These are phyloP conservation scores for Listronotus oregonensis DNA, from an alignment of 1,140 invertebrate species.

Conservation along the genomic window DNA sequence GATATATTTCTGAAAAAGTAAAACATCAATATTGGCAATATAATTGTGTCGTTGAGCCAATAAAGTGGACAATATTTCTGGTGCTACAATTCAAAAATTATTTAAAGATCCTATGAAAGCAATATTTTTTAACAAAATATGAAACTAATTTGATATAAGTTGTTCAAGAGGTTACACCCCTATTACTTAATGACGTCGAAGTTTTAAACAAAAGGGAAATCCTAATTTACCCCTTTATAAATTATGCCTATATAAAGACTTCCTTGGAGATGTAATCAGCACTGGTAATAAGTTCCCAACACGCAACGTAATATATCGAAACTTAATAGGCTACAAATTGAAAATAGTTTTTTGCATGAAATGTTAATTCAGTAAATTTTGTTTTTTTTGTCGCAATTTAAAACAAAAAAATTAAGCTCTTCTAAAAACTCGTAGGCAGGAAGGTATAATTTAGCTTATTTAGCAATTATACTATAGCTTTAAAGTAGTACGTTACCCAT, in stretches of 20 bases:
- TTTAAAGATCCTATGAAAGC: too few relatives aligned
- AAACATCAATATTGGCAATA: too few relatives aligned
- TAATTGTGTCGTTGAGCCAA: too few relatives aligned
- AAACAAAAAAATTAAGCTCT: too few relatives aligned
- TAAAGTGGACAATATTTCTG: too few relatives aligned
- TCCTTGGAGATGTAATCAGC: constrained; percentile 9
- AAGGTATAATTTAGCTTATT: too few relatives aligned
- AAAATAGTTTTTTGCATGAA: constrained; percentile 3
- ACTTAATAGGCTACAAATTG: constrained; percentile 7
- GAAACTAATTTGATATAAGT: too few relatives aligned
- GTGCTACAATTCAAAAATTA: too few relatives aligned
- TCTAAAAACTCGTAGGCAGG: too few relatives aligned
- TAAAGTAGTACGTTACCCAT: constrained; percentile 11
- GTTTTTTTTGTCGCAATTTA: background rate
- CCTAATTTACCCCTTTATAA: constrained; percentile 1
- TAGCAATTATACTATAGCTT: too few relatives aligned
- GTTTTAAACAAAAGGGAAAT: background rate
- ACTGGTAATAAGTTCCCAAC: background rate
- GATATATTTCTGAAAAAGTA: too few relatives aligned
- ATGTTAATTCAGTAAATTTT: constrained; percentile 9
- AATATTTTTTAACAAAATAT: too few relatives aligned
- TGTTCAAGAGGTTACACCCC: background rate
- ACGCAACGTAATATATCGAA: constrained; percentile 11
- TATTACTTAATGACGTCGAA: background rate
- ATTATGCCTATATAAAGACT: constrained; percentile 15